Conservation (phyloP, 2,797 vertebrate genomes). For the Cetoscarus ocellatus region DNA sequence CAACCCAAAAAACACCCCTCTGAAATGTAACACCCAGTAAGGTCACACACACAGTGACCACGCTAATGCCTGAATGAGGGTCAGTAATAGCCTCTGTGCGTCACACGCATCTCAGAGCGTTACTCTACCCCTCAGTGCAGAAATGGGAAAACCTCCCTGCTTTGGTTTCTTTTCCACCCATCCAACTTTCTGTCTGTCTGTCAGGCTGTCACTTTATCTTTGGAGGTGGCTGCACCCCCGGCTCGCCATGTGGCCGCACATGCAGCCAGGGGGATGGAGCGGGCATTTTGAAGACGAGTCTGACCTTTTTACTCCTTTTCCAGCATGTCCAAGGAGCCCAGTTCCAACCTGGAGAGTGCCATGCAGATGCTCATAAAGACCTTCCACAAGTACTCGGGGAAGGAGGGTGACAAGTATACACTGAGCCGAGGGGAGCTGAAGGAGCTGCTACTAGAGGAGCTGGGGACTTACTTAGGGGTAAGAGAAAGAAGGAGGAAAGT, state of each 20-base stretch:
- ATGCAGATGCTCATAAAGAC: conserved; percentile 90
- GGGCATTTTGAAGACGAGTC: conserved; percentile 51
- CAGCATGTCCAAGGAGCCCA: conserved; percentile 88
- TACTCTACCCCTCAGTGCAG: conserved; percentile 49
- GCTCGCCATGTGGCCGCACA: conserved; percentile 78
- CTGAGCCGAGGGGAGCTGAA: conserved; percentile 85
- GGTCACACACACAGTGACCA: conserved; percentile 47
- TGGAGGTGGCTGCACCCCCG: conserved; percentile 72
- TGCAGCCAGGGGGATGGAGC: conserved; percentile 74
- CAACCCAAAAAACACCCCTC: conserved; percentile 48
- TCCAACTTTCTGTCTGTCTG: conserved; percentile 31
- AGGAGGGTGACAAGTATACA: conserved; percentile 87
- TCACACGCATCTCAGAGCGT: conserved; percentile 21
- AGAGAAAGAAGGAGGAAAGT: conserved; percentile 46
- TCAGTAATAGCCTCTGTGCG: conserved; percentile 46
- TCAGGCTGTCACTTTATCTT: conserved; percentile 55
- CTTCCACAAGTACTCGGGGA: conserved; percentile 88
- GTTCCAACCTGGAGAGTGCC: conserved; percentile 86
- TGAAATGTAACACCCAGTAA: conserved; percentile 59
- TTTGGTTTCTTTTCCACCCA: conserved; percentile 27
- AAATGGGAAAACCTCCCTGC: conserved; percentile 38
- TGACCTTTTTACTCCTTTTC: conserved; percentile 61
- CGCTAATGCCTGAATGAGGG: conserved; percentile 25
- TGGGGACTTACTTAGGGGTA: conserved; percentile 88
- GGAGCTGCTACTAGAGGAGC: conserved; percentile 85